Conservation (phyloP, 2,113 vertebrate species). For the Leiothrix lutea region DNA sequence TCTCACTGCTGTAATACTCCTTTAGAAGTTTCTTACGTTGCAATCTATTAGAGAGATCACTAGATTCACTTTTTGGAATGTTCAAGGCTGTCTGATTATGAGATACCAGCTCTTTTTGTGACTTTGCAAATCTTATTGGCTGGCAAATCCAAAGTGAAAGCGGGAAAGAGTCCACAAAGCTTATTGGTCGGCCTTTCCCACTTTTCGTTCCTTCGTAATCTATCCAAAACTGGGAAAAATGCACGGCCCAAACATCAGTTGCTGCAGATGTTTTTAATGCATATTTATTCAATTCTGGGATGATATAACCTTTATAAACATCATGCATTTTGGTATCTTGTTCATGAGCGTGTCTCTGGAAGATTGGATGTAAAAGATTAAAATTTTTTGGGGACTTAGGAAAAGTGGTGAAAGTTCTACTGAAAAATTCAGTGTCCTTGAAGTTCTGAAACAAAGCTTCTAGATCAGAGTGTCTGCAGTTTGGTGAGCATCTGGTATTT, state of each 20-base stretch:
- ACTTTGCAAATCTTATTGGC: constrained; percentile 81
- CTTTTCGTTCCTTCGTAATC: constrained; percentile 91
- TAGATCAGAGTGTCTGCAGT: constrained; percentile 90
- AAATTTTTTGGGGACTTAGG: constrained; percentile 77
- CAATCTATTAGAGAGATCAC: constrained; percentile 80
- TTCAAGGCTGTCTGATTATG: constrained; percentile 45
- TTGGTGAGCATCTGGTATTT: constrained; percentile 88
- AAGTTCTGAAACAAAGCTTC: constrained; percentile 92
- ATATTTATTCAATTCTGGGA: constrained; percentile 79
- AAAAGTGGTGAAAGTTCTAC: constrained; percentile 78
- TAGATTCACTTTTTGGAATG: constrained; percentile 82
- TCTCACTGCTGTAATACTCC: constrained; percentile 88
- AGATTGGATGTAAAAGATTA: constrained; percentile 88
- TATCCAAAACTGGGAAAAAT: constrained; percentile 97
- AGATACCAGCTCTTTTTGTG: constrained; percentile 75
- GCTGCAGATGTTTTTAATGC: constrained; percentile 88
- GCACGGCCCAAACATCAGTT: constrained; percentile 90
- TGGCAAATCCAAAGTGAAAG: constrained; percentile 93
- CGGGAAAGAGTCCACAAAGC: constrained; percentile 93
- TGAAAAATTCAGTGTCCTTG: constrained; percentile 89
- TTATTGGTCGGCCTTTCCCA: constrained; percentile 87
- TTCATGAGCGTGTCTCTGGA: constrained; percentile 93
- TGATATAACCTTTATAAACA: constrained; percentile 86
- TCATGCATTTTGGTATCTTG: constrained; percentile 94
- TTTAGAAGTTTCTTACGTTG: constrained; percentile 90